Base-by-base conservation (phyloP, 2,797 vertebrate species). In the Rhinatrema bivittatum region DNA sequence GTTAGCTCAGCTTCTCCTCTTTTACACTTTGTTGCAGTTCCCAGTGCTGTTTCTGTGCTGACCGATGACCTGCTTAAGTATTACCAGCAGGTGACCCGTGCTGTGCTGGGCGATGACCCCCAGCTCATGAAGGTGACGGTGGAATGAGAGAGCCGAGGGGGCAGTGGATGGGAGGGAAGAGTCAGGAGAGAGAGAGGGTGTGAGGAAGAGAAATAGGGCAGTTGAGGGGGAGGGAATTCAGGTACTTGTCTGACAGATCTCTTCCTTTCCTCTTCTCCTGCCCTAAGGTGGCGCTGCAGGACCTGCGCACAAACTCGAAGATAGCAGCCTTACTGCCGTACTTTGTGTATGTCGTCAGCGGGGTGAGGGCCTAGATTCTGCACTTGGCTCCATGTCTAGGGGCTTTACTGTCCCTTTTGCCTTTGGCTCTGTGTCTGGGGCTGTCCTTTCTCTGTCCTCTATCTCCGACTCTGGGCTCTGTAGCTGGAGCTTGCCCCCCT, bases 341-440 rank as follows among this genome's bases (percentile, higher is more conserved):
- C 62, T 96, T 97, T n/a, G 93, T 97, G 11, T 93, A 96, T 1
- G 88, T 96, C 50, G 93, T 97, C 62, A 96, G 93, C 20, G 93
- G 93, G 78, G 93, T 96, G 66, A 43, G 88, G 78, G 35, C n/a
- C n/a, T n/a, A n/a, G n/a, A n/a, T n/a, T n/a, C n/a, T n/a, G n/a
- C n/a, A n/a, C n/a, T n/a, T n/a, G n/a, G n/a, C n/a, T n/a, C n/a
- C n/a, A n/a, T n/a, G n/a, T n/a, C n/a, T n/a, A n/a, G n/a, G n/a
- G n/a, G n/a, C n/a, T n/a, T n/a, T n/a, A n/a, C n/a, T n/a, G n/a
- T n/a, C n/a, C n/a, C n/a, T n/a, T n/a, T n/a, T n/a, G n/a, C n/a
- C n/a, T n/a, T n/a, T n/a, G n/a, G n/a, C n/a, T n/a, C n/a, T n/a
- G n/a, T n/a, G n/a, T n/a, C n/a, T n/a, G n/a, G n/a, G n/a, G n/a